Evolutionary conservation across 2,888 invertebrate species (phyloP).

Genomic region (Halictus ligatus): DNA sequence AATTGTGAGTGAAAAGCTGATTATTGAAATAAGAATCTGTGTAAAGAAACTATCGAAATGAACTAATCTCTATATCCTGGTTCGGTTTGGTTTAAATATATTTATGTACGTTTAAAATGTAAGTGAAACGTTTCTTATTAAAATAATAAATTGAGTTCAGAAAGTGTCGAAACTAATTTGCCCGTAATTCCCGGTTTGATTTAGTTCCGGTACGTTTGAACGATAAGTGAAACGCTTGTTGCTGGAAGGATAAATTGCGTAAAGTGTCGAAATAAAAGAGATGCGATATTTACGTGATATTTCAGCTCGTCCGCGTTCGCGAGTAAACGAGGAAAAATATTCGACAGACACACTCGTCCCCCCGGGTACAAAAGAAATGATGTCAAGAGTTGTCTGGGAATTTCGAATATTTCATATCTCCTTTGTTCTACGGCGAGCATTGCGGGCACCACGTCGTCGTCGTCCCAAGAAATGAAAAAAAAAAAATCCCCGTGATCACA

Average conservation of each 20-base stretch:
- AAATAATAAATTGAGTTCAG: neutral
- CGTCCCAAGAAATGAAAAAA: constrained; percentile 55
- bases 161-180: neutral
- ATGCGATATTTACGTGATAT: neutral
- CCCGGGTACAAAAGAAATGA: constrained; percentile 6
- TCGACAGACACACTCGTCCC: constrained; percentile 3
- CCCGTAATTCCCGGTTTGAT: neutral
- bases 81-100: neutral
- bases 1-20: neutral
- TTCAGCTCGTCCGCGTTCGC: constrained; percentile 2
- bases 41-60: neutral
- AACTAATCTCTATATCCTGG: neutral
- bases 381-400: constrained; percentile 38
- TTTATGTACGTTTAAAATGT: neutral
- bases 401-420: constrained; percentile 56
- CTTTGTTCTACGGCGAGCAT: constrained; percentile 49
- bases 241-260: neutral
- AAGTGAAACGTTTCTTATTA: neutral
- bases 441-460: constrained; percentile 38
- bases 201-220: neutral
- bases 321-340: neutral
- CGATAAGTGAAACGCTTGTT: neutral
- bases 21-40: neutral
- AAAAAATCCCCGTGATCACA: constrained; percentile 60
- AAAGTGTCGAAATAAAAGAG: neutral